Conservation (phyloP, 2,113 vertebrate species). For the Larimichthys crocea region DNA sequence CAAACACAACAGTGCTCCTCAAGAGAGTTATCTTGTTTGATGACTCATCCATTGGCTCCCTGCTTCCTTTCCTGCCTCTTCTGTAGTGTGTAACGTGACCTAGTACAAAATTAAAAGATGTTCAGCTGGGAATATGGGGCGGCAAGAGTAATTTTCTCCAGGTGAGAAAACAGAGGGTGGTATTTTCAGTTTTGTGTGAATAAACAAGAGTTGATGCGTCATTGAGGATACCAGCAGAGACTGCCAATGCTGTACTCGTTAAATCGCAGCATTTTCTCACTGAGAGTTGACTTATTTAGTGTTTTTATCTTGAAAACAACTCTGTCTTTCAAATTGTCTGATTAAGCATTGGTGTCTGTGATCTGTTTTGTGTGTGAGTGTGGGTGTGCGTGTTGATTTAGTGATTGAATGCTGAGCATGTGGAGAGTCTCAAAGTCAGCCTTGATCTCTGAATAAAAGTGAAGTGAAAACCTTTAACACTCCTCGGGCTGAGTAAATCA, state of each 20-base stretch:
- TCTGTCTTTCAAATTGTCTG: conserved; percentile 16
- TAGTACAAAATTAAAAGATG: conserved; percentile 43
- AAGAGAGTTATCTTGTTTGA: conserved; percentile 47
- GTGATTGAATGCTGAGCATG: conserved; percentile 37
- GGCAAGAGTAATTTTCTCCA: not conserved
- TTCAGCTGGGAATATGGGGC: conserved; percentile 29
- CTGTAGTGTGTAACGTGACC: conserved; percentile 37
- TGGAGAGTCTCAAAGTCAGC: conserved; percentile 2
- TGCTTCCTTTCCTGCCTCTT: conserved; percentile 21
- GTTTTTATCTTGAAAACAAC: conserved; percentile 13
- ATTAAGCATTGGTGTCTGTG: conserved; percentile 1
- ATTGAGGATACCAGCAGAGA: not conserved
- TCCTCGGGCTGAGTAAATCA: conserved; percentile 29
- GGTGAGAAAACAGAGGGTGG: conserved; percentile 19
- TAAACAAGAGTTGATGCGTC: conserved; percentile 2
- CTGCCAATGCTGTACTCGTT: not conserved
- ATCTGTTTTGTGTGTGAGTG: not conserved
- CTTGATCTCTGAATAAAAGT: conserved; percentile 51
- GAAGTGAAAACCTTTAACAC: not conserved
- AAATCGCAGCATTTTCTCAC: conserved; percentile 5
- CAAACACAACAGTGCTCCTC: conserved; percentile 66
- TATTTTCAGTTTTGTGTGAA: conserved; percentile 9
- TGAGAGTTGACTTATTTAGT: not conserved
- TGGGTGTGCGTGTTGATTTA: conserved; percentile 18
- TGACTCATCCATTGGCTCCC: conserved; percentile 64